Conservation (phyloP, 2,797 vertebrate genomes). For the Oreonectes daqikongensis region DNA sequence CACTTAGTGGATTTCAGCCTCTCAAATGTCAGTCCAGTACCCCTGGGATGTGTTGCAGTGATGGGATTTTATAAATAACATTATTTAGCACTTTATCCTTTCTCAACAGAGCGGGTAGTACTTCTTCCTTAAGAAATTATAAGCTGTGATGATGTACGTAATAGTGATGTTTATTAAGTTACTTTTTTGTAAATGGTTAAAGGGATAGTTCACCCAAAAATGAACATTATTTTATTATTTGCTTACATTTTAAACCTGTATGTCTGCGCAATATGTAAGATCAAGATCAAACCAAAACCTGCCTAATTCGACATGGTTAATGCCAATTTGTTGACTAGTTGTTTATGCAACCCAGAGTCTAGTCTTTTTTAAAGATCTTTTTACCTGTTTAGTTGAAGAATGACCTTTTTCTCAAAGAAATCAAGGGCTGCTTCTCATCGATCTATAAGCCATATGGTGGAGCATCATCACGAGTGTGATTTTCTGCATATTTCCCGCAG, state of each 20-base stretch:
- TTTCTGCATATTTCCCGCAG: constrained; percentile 27
- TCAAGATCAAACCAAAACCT: not conserved
- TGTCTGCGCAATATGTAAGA: too few species aligned
- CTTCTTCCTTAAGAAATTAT: not conserved
- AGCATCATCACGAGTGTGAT: constrained; percentile 19
- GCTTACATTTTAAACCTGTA: too few species aligned
- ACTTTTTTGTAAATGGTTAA: too few species aligned
- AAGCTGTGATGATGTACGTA: not conserved
- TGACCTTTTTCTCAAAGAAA: constrained; percentile 19
- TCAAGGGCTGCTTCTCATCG: constrained; percentile 1
- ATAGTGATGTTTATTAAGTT: not conserved
- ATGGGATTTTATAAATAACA: constrained; percentile 43
- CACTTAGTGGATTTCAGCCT: constrained; percentile 43
- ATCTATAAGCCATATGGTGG: constrained; percentile 11
- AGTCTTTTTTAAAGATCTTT: not conserved
- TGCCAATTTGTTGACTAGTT: too few species aligned
- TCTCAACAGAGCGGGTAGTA: not conserved
- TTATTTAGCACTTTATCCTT: constrained; percentile 28
- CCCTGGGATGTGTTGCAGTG: constrained; percentile 26
- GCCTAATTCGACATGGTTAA: too few species aligned
- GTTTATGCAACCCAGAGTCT: too few species aligned
- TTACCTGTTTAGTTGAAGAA: not conserved
- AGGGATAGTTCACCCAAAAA: too few species aligned
- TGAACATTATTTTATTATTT: too few species aligned
- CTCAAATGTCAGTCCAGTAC: constrained; percentile 47